Base-by-base conservation (phyloP, 2,113 vertebrate species). In the Heliornis fulica region DNA sequence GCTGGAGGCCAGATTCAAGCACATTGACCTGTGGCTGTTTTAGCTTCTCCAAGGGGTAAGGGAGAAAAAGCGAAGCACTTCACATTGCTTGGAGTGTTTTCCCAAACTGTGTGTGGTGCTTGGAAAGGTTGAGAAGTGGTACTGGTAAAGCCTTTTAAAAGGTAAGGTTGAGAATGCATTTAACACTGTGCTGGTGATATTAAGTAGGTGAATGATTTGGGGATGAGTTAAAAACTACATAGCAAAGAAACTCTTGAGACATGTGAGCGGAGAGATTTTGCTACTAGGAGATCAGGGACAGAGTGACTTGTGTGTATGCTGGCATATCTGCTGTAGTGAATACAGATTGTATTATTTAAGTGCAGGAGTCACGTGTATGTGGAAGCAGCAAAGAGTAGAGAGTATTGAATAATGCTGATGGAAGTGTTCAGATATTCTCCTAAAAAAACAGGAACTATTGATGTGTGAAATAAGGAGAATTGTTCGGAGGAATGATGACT, bases 361-460 rank as follows among this genome's bases (percentile, higher is more conserved):
- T 26, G 31, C 31, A 78, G 32, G 21, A 66, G 11, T 50, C 32
- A 32, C 70, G 63, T 64, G 38, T 59, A 1, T 56, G 29, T 2
- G 7, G 65, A 87, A 81, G 40, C 70, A 79, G 91, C 77, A 94
- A 94, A 96, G 82, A 78, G 53, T 28, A 65, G 63, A 87, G 28
- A 4, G 15, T 75, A 16, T 51, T 83, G 68, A 28, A 17, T 88
- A 87, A 53, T 2, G 0, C 31, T 18, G 15, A n/a, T 69, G 11
- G 57, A 93, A 83, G 31, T 13, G 21, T 69, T 91, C 48, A 50
- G 77, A 41, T 75, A n/a, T 38, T 79, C 68, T 22, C 31, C 3
- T 11, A 91, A 94, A 91, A 95, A 90, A 94, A 5, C 60, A 94
- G 94, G 94, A 96, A 59, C 59, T 89, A 19, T 15, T 93, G 65